Base-by-base conservation (phyloP, 1,140 invertebrate species). In the Drosophila ficusphila region DNA sequence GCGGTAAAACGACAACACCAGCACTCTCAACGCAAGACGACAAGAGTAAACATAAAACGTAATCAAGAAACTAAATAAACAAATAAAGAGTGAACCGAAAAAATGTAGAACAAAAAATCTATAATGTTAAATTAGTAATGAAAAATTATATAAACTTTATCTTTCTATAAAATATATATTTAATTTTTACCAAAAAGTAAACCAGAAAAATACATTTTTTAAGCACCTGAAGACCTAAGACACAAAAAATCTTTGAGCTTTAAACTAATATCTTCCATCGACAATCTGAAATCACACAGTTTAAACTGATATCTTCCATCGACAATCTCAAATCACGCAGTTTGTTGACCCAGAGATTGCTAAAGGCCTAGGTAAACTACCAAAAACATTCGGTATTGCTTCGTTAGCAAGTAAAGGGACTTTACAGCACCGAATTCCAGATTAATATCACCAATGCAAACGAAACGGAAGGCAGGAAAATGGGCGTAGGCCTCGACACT, bases 1-100 rank as follows among this genome's bases (percentile, higher is more conserved):
- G 79, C 76, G 73, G 72, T 79, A 64, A 77, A 85, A 62, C 60
- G 52, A 61, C 49, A 52, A 48, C 46, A 69, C 41, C 33, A 41
- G 47, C 39, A 34, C 27, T 34, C 6, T 21, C 11, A 58, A 9
- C 11, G 29, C 27, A 41, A 48, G 67, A 41, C 21, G 18, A 38
- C 38, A 60, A 70, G 11, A 49, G 44, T 25, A 52, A 51, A 49
- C 3, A 42, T 42, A 27, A 47, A 62, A 12, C n/a, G 19, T 39
- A 39, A 19, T 9, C 21, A 29, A 19, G 14, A 21, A 19, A 27
- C 21, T 14, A 19, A 71, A 25, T 0, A 29, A 36, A 25, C 21
- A 51, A 23, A 23, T 36, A 27, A 11, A 7, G n/a, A n/a, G n/a
- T 19, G 14, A 33, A 6, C 21, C 7, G 44, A 16, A 25, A 21